phyloP scores from a whole-genome alignment of 2,888 invertebrate genomes.

The Callimorpha dominula region DNA sequence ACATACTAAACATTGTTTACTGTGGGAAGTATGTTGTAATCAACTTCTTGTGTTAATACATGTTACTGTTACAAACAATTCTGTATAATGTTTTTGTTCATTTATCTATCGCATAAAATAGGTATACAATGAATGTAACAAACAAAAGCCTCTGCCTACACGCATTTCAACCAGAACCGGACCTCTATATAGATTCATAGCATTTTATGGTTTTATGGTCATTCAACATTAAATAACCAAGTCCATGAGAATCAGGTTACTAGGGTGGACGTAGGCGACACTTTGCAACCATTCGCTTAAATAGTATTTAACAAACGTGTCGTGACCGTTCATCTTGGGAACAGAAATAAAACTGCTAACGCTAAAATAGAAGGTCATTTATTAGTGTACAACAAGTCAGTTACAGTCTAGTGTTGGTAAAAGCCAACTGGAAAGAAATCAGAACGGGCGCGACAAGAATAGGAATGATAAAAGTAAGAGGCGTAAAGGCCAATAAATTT shows the following conservation, averaged over 20 bases:
- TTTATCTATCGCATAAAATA: background rate
- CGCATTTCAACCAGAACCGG: background rate
- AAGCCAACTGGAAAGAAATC: conserved; percentile 4
- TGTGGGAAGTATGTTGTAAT: background rate
- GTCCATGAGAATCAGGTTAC: conserved; percentile 19
- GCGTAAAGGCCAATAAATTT: too few species aligned
- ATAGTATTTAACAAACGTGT: conserved; percentile 13
- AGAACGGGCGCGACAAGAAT: conserved; percentile 1
- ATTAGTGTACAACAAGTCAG: conserved; percentile 38
- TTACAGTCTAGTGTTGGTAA: conserved; percentile 26
- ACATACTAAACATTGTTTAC: background rate
- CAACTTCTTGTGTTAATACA: background rate
- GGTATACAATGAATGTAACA: background rate
- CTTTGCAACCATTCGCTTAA: conserved; percentile 10
- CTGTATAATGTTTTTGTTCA: background rate
- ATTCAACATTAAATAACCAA: conserved; percentile 7
- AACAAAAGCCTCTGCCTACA: conserved; percentile 10
- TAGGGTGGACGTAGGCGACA: conserved; percentile 20
- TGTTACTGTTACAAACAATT: background rate
- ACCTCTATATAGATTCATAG: conserved; percentile 8
- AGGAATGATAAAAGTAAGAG: background rate
- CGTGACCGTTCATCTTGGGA: conserved; percentile 4
- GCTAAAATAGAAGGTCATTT: conserved; percentile 42
- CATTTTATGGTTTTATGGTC: conserved; percentile 4
- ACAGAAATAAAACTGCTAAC: conserved; percentile 9